Evolutionary conservation across 2,888 invertebrate genomes (phyloP), one percentile per base, ranked within the genome.

Genomic region (Tolmerus cingulatus): DNA sequence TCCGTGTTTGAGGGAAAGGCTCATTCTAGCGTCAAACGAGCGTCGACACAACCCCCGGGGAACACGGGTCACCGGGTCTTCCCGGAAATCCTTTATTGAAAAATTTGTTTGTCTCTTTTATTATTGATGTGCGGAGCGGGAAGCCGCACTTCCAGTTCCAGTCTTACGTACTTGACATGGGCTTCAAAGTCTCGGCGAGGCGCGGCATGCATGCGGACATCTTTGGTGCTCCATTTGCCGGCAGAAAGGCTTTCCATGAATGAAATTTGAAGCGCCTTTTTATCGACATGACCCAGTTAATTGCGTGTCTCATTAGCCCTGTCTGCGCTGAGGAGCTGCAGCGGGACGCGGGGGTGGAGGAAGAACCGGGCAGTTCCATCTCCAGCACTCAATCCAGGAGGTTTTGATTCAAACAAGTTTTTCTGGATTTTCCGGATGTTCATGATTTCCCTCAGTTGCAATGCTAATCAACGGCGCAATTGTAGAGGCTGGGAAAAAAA

Each of bases 221-320:
- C 37, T 46, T 27, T 51, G 23, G 7, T 46, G 30, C 79, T 4
- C 51, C 79, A 82, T 57, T 66, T 66, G 51, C 34, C 9, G 51
- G 16, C 66, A 37, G 66, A 57, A 57, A 57, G 82, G 51, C 66
- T 27, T 66, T 82, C 40, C 57, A 74, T 78, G 86, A 78, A 78
- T 86, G 78, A 79, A 79, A 79, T 86, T 78, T 86, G 86, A 86
- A 86, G 78, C 43, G 86, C 30, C 66, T 86, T 86, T 66, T 86
- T 79, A 86, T 86, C 78, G 66, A 66, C 57, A 66, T 86, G 86
- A 86, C 86, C 86, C 66, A 86, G 78, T 78, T 86, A 79, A 27
- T 27, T 19, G 66, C 40, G 3, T 27, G 34, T 43, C 51, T 57
- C 76, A 77, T 77, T 55, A 86, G 77, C 34, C 55, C 12, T 77